Evolutionary conservation across 2,797 vertebrate species (phyloP), one percentile per base, ranked within the genome.

Genomic region (Catostomus latipinnis): DNA sequence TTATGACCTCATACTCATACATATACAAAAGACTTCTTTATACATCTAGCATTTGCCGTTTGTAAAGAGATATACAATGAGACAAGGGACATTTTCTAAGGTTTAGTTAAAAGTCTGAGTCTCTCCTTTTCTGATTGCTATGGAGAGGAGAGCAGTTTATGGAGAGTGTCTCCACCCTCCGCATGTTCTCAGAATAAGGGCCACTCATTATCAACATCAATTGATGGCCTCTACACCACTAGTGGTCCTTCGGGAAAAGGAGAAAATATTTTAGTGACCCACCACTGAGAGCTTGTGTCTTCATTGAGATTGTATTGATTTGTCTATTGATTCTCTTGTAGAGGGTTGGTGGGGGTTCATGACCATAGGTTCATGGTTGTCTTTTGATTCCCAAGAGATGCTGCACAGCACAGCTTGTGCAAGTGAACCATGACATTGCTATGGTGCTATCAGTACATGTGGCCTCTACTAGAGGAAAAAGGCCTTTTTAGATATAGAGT

Each of bases 251-350:
- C 58, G 22, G 45, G 57, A 62, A 54, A 61, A 34, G 54, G 12
- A 53, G 50, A 34, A 34, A 34, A 34, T 34, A 34, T 34, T 34
- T 34, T 52, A 58, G 4, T 13, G 56, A 45, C 46, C 22, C 56
- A 12, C 13, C 69, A 56, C 9, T n/a, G 6, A n/a, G n/a, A 16
- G 11, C 34, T 1, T 9, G 67, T 54, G 69, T 72, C 60, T 79
- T 49, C 52, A 79, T 79, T 79, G 69, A 71, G 69, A 63, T 12
- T 1, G 1, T 9, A 79, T 72, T 56, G 69, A 66, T 79, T 66
- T 65, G 48, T 6, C 52, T 14, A 80, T 80, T 14, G 61, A 80
- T 67, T 34, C 9, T 49, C 52, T 57, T 34, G 22, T 62, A n/a
- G 52, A 43, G 13, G 43, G 61, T 52, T 58, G 6, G n/a, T 0